Conservation (phyloP, 64 coral and sea anemone genomes). For the Porites lutea region DNA sequence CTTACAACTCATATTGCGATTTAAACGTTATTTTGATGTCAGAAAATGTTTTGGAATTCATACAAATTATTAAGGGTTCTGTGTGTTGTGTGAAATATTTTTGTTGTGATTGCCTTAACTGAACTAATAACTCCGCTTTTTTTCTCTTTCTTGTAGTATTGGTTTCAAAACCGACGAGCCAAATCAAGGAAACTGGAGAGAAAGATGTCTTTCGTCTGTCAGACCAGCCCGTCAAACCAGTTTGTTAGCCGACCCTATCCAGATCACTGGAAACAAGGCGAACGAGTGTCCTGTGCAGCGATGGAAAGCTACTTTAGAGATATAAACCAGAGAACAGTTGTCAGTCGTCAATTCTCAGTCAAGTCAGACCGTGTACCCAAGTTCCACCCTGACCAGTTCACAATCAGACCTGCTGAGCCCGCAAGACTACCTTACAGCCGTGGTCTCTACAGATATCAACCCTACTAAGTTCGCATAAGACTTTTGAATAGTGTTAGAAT, state of each 20-base stretch:
- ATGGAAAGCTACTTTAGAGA: background rate
- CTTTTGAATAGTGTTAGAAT: too few relatives aligned
- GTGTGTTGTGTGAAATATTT: too few relatives aligned
- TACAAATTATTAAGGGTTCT: too few relatives aligned
- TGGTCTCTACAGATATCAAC: too few relatives aligned
- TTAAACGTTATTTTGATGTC: too few relatives aligned
- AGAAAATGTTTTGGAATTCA: too few relatives aligned
- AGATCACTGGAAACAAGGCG: background rate
- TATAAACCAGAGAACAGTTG: background rate
- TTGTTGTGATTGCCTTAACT: too few relatives aligned
- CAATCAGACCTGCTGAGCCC: too few relatives aligned
- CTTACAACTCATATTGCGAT: too few relatives aligned
- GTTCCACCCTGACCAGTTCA: background rate
- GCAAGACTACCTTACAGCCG: too few relatives aligned
- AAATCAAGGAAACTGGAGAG: background rate
- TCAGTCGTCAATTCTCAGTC: background rate
- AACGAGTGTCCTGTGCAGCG: background rate
- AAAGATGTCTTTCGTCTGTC: background rate
- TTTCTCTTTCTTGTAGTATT: background rate
- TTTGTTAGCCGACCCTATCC: background rate
- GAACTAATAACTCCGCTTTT: background rate
- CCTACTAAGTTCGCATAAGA: too few relatives aligned
- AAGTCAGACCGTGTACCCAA: background rate
- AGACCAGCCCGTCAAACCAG: background rate
- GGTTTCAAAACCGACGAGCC: background rate